Evolutionary conservation across 2,797 vertebrate genomes (phyloP).

Genomic region (Pteronotus mesoamericanus): DNA sequence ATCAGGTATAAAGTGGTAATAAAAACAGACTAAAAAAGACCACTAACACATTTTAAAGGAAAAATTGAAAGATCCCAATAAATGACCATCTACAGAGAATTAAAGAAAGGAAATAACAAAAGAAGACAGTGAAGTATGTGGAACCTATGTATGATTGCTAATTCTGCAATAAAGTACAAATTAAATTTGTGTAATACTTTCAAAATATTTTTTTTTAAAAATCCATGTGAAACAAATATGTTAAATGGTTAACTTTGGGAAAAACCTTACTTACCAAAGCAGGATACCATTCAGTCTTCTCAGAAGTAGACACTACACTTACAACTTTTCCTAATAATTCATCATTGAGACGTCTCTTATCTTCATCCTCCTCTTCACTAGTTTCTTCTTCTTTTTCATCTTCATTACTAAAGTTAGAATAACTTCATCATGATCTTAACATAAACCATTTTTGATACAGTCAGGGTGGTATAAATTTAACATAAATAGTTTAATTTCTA

Average conservation of each 20-base stretch:
- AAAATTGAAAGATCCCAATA: neutral
- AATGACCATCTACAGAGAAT: neutral
- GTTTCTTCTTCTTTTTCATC: conserved; percentile 96
- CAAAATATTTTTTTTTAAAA: neutral
- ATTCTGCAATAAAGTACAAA: neutral
- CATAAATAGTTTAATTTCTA: neutral
- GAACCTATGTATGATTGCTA: neutral
- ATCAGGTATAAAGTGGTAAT: neutral
- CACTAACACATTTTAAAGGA: neutral
- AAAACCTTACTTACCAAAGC: conserved; percentile 88
- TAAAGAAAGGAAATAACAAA: neutral
- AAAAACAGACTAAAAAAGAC: neutral
- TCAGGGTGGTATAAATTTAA: neutral
- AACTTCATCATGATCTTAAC: neutral
- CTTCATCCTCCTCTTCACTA: conserved; percentile 94
- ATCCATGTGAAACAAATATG: neutral
- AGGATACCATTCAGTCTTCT: conserved; percentile 87
- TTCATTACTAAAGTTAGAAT: conserved; percentile 87
- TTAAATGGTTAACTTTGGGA: neutral
- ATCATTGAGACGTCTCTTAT: conserved; percentile 89
- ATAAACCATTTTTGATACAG: neutral
- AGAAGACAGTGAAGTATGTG: neutral
- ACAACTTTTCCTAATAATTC: conserved; percentile 93
- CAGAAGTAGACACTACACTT: conserved; percentile 82
- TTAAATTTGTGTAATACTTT: neutral